Evolutionary conservation across 2,888 invertebrate species (phyloP), one percentile per base, ranked within the genome.

Genomic region (Rhingia campestris): DNA sequence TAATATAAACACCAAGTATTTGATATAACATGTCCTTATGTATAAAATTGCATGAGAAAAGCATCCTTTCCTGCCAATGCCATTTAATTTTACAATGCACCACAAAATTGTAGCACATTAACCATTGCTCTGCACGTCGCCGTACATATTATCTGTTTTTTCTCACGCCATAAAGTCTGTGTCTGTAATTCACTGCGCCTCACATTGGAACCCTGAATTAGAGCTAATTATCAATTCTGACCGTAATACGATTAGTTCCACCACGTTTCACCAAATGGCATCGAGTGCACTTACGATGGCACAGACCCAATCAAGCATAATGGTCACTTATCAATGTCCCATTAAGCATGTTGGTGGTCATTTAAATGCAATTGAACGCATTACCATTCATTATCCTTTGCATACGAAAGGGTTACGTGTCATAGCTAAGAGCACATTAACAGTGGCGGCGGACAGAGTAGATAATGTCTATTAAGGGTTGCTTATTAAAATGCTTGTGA

Each of bases 301-400:
- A 30, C 22, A 59, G 43, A 47, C 43, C n/a, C 45, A 69, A 76
- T 76, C 61, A 69, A 61, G 59, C 59, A 14, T 61, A 47, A 69
- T 39, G 69, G 61, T 22, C 39, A 61, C 61, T 69, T 58, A 39
- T 22, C 37, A 56, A 56, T 77, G 63, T 63, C 53, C 41, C 33
- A 41, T 39, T 47, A 70, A 22, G n/a, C 9, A 30, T 22, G 30
- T 39, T 69, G 53, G 67, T 76, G 53, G 76, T 33, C 61, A 69
- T 67, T 75, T 67, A 75, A 75, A 67, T 61, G 61, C 69, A 76
- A 61, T 69, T 53, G 67, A 45, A 61, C 30, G 61, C 66, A 54
- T 32, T 51, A 64, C 32, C 39, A 14, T 53, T 33, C 22, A 49
- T 49, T 49, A 49, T 49, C 49, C 49, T 49, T 59, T 33, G n/a